Evolutionary conservation across 2,113 vertebrate species (phyloP).

Genomic region (Columba janthina): DNA sequence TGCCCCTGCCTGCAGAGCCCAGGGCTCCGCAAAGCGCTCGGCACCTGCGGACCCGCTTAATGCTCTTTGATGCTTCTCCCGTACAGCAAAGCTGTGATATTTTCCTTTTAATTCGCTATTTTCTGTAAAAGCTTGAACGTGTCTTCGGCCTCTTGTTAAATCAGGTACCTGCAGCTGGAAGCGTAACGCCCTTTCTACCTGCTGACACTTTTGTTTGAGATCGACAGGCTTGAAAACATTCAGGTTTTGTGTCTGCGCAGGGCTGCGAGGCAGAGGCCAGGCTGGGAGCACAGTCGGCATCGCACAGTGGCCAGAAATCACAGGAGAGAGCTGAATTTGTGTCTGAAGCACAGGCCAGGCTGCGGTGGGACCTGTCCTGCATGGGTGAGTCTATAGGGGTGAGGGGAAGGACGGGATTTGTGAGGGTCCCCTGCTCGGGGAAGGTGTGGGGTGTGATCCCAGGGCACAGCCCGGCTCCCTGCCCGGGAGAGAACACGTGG

Average conservation of each 20-base stretch:
- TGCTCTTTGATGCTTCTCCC: background rate
- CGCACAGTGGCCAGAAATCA: background rate
- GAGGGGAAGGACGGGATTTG: background rate
- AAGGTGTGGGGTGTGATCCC: accelerated
- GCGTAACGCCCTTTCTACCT: background rate
- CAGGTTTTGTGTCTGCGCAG: background rate
- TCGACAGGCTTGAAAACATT: background rate
- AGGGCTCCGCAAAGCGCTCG: background rate
- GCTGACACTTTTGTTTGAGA: background rate
- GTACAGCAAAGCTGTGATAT: accelerated
- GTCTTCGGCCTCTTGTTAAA: accelerated
- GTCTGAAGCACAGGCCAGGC: background rate
- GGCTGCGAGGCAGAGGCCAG: background rate
- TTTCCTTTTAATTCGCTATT: background rate
- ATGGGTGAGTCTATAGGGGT: background rate
- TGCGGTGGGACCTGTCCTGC: accelerated
- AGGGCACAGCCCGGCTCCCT: background rate
- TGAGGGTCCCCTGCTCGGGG: background rate
- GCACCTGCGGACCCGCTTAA: background rate
- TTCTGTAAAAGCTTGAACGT: background rate
- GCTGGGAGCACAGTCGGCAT: background rate
- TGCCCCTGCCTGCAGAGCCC: background rate
- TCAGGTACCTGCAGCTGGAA: background rate
- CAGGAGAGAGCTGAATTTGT: too few relatives aligned
- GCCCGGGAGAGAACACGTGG: accelerated